phyloP scores from a whole-genome alignment of 2,113 vertebrate genomes.

The Cheilinus undulatus region DNA sequence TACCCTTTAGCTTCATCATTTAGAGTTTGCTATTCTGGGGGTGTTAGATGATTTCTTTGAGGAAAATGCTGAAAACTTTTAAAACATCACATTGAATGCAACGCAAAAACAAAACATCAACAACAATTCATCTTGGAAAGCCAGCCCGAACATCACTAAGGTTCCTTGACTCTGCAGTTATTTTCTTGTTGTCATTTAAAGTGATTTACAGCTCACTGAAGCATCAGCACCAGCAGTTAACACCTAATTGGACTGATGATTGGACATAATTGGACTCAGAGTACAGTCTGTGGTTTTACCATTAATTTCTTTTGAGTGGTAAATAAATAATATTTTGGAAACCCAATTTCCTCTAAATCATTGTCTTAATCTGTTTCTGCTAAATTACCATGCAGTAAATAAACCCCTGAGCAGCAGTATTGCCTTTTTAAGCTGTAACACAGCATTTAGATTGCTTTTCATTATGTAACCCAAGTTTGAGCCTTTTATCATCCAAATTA shows the following conservation, averaged over 20 bases:
- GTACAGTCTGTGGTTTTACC: neutral
- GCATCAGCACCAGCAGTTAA: neutral
- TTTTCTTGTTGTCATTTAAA: neutral
- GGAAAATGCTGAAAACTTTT: neutral
- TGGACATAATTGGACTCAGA: no score
- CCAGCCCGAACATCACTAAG: neutral
- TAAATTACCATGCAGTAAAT: neutral
- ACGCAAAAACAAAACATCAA: neutral
- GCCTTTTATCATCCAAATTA: conserved; percentile 1
- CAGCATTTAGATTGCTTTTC: neutral
- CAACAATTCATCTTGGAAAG: neutral
- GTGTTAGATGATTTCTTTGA: neutral
- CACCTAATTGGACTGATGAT: conserved; percentile 1
- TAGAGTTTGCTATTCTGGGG: conserved; percentile 4
- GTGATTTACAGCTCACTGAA: neutral
- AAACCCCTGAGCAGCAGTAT: neutral
- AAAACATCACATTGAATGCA: conserved; percentile 11
- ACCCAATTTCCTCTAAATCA: no score
- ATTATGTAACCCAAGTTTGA: neutral
- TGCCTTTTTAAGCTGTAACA: neutral
- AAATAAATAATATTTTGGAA: no score
- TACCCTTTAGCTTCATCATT: no score
- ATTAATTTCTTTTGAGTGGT: neutral
- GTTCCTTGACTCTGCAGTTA: neutral
- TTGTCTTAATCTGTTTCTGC: neutral